These are phyloP conservation scores for Cyprinodon diabolis DNA, from an alignment of 2,797 vertebrate species.

Conservation along the genomic window DNA sequence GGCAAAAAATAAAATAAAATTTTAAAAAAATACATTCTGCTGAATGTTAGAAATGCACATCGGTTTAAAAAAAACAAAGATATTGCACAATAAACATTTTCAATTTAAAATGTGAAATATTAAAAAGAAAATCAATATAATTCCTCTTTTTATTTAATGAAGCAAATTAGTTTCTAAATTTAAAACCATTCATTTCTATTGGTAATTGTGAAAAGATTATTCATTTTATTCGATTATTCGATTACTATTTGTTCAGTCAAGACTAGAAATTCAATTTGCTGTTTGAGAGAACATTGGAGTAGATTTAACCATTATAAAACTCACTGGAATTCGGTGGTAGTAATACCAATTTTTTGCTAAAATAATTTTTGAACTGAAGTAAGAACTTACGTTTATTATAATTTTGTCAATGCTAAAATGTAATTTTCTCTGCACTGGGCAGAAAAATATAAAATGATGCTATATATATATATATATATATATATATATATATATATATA, in stretches of 20 bases:
- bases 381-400: neutral
- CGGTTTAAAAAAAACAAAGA: neutral
- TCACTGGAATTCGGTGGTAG: neutral
- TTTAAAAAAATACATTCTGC: conserved; percentile 45
- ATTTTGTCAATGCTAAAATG: neutral
- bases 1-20: conserved; percentile 22
- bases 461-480: too few species aligned
- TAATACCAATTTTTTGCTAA: neutral
- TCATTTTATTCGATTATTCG: too few species aligned
- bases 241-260: neutral
- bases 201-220: too few species aligned
- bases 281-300: neutral
- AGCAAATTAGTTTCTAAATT: neutral
- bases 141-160: neutral
- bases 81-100: neutral
- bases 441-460: too few species aligned
- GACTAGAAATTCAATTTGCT: neutral
- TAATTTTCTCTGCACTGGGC: too few species aligned
- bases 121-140: neutral
- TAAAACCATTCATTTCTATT: neutral
- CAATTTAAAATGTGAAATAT: neutral
- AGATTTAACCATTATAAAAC: neutral
- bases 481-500: too few species aligned
- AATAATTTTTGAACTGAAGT: neutral
- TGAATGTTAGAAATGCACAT: neutral